Evolutionary conservation across 2,113 vertebrate genomes (phyloP), one percentile per base, ranked within the genome.

Genomic region (Sinosuthora webbiana): DNA sequence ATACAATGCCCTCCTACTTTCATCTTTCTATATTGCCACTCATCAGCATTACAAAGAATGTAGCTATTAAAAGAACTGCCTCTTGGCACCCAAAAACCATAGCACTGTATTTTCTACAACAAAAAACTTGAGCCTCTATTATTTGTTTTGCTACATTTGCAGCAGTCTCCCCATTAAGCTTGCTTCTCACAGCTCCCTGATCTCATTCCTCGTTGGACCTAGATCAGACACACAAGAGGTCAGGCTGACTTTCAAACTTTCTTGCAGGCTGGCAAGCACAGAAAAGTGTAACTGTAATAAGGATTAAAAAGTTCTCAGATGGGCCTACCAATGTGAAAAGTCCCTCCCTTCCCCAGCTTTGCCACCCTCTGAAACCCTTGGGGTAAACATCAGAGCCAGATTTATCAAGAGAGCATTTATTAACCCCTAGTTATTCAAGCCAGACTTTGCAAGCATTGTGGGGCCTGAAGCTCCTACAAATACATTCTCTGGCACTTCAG

Each of bases 11-110:
- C 95, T 97, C 90, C 94, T 79, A 97, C 95, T 96, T 96, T 96
- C 94, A 96, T 96, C 95, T 96, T 96, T 96, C 96, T 96, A 95
- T 96, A 95, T 97, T 97, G 92, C 83, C 88, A 95, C 95, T 97
- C 88, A 96, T 96, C 96, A 96, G 90, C 95, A 97, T 96, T 89
- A 96, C 96, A 96, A 94, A 96, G 95, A 90, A 92, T 89, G 89
- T 73, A 92, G 88, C 95, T 97, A 96, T 93, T 97, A 96, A 94
- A 95, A 96, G 89, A 85, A 81, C 85, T 93, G 85, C 90, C 60
- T 92, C 91, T 93, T 96, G 89, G 92, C 91, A 95, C 85, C 92
- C 91, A 92, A 94, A 96, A 95, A 73, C 90, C 87, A 96, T 50
- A 89, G 84, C 73, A 93, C 89, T 95, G 90, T 96, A 96, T 96